Conservation (phyloP, 2,888 invertebrate species). For the Hipparchia semele region DNA sequence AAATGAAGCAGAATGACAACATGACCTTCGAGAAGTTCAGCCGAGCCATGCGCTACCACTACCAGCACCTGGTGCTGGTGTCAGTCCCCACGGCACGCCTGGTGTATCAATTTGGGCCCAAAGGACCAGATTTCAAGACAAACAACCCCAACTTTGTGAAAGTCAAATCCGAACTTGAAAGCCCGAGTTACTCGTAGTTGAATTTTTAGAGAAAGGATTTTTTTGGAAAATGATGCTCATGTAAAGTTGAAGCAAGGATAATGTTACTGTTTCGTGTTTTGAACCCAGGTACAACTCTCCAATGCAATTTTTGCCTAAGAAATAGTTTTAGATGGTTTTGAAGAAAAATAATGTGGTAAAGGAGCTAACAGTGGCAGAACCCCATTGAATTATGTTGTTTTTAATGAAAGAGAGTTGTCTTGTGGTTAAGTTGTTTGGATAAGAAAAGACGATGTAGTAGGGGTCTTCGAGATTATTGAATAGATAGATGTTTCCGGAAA, state of each 20-base stretch:
- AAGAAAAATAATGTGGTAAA: background rate
- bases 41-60: slow-evolving; percentile 94
- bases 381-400: background rate
- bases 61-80: slow-evolving; percentile 88
- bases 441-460: slow-evolving; percentile 37
- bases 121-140: slow-evolving; percentile 90
- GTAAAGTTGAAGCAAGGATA: slow-evolving; percentile 43
- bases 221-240: slow-evolving; percentile 43
- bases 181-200: slow-evolving; percentile 62
- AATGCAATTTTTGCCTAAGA: background rate
- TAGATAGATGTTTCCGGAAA: slow-evolving; percentile 58
- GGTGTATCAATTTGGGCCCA: slow-evolving; percentile 92
- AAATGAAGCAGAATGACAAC: slow-evolving; percentile 91
- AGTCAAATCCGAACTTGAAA: slow-evolving; percentile 68
- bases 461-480: slow-evolving; percentile 41
- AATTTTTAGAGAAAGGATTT: slow-evolving; percentile 43
- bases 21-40: slow-evolving; percentile 98
- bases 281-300: slow-evolving; percentile 40
- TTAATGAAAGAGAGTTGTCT: slow-evolving; percentile 34
- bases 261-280: slow-evolving; percentile 42
- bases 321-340: slow-evolving; percentile 14
- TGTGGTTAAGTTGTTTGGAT: slow-evolving; percentile 39
- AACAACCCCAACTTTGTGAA: slow-evolving; percentile 82
- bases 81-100: slow-evolving; percentile 90
- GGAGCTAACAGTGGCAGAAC: background rate